Evolutionary conservation across 2,113 vertebrate genomes (phyloP).

Genomic region (Sinocyclocheilus rhinocerous): DNA sequence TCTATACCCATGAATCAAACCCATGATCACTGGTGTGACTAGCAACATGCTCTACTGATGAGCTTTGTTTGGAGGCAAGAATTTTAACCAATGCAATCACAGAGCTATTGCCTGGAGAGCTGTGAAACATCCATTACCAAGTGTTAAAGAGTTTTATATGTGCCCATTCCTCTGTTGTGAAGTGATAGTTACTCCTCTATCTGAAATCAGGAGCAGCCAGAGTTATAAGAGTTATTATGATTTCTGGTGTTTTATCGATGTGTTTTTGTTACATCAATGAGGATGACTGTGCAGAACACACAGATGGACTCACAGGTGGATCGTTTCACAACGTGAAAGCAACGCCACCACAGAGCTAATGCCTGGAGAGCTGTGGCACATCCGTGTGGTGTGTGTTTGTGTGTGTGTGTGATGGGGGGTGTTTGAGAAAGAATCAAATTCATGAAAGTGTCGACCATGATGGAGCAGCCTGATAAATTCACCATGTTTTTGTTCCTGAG

Average conservation of each 20-base stretch:
- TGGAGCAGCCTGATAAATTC: neutral
- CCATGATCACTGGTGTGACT: neutral
- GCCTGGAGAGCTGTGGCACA: neutral
- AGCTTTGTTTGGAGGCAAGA: neutral
- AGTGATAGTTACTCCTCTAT: neutral
- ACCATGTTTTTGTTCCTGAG: neutral
- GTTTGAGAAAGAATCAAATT: neutral
- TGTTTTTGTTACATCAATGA: neutral
- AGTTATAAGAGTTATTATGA: neutral
- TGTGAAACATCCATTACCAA: neutral
- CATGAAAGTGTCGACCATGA: neutral
- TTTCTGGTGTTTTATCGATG: neutral
- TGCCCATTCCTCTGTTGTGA: neutral
- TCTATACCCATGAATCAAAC: too few species aligned
- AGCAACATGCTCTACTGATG: neutral
- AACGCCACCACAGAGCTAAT: neutral
- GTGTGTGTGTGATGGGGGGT: neutral
- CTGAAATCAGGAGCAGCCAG: neutral
- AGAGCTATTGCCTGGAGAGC: conserved; percentile 1
- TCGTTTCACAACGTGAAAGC: conserved; percentile 1
- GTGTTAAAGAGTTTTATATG: neutral
- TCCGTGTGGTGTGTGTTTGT: neutral
- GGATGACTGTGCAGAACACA: neutral
- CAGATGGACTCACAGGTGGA: conserved; percentile 37
- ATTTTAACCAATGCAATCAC: neutral